Base-by-base conservation (phyloP, 2,113 vertebrate species). In the Delphinus delphis region DNA sequence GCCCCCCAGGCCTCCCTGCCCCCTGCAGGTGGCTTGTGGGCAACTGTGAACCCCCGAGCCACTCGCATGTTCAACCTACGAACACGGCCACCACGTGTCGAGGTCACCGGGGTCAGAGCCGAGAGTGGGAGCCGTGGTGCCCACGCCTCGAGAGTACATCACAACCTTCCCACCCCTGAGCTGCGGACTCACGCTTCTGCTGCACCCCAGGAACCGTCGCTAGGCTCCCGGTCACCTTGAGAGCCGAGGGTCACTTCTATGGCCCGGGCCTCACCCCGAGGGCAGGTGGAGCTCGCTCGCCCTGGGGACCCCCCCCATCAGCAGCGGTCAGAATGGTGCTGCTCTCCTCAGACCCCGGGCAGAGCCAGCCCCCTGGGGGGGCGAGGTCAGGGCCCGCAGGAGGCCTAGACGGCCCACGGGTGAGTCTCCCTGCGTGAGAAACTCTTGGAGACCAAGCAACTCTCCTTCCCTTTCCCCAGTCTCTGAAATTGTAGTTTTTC, bases 401-500 rank as follows among this genome's bases (percentile, higher is more conserved):
- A 28, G 26, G 31, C 10, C 31, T 58, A 53, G 28, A 60, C 81
- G 55, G 83, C 26, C 60, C 21, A 65, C 11, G 3, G 50, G 38
- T 8, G 41, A 77, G 87, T 68, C 36, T 70, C 13, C 18, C 63
- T 21, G 55, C 1, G 55, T 44, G 33, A 92, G 63, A 87, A 89
- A 92, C 12, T 58, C 36, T 74, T 63, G 71, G 18, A 92, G 41
- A 85, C 5, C 79, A 63, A 87, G 71, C 13, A 41, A 55, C 11
- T 58, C 17, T 83, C 36, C 50, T 26, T 15, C 25, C 23, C 36
- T 5, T 71, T 70, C 68, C 58, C 90, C 38, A 88, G 63, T 12
- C 33, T 70, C 63, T 86, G 44, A 67, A 95, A 86, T 17, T 71
- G 14, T 8, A 38, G 25, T n/a, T 96, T 85, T 88, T 26, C 71